Evolutionary conservation across 2,797 vertebrate genomes (phyloP).

Genomic region (Aselliscus stoliczkanus): DNA sequence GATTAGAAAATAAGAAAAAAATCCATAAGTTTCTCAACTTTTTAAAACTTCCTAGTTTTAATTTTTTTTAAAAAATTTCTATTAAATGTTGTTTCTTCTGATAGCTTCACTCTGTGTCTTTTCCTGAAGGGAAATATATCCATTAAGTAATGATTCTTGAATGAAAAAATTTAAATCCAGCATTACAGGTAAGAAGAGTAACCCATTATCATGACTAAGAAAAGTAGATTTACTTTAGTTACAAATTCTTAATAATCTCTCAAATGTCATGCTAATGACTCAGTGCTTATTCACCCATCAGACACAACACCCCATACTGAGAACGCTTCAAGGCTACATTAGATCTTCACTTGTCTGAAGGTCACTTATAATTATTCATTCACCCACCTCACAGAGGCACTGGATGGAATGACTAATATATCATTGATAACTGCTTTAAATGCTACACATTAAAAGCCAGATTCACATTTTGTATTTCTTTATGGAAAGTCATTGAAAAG

Average conservation of each 20-base stretch:
- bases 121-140: constrained; percentile 16
- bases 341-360: constrained; percentile 58
- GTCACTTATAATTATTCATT: constrained; percentile 68
- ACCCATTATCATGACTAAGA: constrained; percentile 2
- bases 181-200: constrained; percentile 1
- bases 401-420: constrained; percentile 54
- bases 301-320: constrained; percentile 40
- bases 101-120: background rate
- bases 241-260: constrained; percentile 38
- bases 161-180: constrained; percentile 18
- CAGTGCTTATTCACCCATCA: constrained; percentile 38
- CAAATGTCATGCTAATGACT: constrained; percentile 35
- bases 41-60: background rate
- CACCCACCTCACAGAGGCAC: background rate
- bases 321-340: constrained; percentile 42
- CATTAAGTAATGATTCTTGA: background rate
- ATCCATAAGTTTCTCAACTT: background rate
- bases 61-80: background rate
- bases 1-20: background rate
- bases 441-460: constrained; percentile 50
- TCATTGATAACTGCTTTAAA: constrained; percentile 60
- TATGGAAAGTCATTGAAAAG: constrained; percentile 59
- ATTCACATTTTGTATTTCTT: constrained; percentile 58
- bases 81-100: background rate
- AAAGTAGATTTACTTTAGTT: constrained; percentile 55